These are phyloP conservation scores for Ladona fulva DNA, from an alignment of 1,140 invertebrate genomes.

Conservation along the genomic window DNA sequence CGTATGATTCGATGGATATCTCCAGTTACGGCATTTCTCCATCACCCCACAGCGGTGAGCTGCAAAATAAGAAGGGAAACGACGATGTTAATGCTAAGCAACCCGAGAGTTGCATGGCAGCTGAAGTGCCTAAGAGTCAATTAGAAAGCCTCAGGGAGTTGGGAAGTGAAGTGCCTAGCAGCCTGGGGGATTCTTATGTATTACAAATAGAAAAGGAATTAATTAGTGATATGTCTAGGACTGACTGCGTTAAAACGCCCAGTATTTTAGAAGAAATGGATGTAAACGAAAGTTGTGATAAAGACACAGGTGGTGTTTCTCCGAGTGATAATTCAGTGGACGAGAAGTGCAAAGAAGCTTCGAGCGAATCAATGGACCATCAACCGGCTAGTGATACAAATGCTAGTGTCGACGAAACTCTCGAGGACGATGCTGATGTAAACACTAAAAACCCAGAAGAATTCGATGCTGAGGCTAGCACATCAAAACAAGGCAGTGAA, in stretches of 20 bases:
- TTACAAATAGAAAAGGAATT: neutral
- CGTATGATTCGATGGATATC: neutral
- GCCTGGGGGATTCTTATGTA: neutral
- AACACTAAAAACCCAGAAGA: neutral
- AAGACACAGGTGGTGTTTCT: neutral
- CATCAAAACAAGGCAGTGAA: neutral
- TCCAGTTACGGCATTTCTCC: neutral
- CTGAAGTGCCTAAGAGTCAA: conserved; percentile 1
- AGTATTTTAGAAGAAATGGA: neutral
- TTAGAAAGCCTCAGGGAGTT: conserved; percentile 4
- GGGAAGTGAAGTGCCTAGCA: neutral
- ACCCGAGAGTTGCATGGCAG: neutral
- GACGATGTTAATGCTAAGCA: neutral
- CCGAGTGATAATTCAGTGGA: neutral
- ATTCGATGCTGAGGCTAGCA: neutral
- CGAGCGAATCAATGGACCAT: neutral
- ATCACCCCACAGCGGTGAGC: neutral
- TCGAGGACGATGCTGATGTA: neutral
- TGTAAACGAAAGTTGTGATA: neutral
- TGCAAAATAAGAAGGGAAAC: neutral
- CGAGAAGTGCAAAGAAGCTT: neutral
- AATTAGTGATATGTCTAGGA: neutral
- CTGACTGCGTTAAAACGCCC: neutral
- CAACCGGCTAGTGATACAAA: neutral
- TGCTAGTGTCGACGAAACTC: neutral